These are phyloP conservation scores for Botia kubotai DNA, from an alignment of 2,797 vertebrate species.

Conservation along the genomic window DNA sequence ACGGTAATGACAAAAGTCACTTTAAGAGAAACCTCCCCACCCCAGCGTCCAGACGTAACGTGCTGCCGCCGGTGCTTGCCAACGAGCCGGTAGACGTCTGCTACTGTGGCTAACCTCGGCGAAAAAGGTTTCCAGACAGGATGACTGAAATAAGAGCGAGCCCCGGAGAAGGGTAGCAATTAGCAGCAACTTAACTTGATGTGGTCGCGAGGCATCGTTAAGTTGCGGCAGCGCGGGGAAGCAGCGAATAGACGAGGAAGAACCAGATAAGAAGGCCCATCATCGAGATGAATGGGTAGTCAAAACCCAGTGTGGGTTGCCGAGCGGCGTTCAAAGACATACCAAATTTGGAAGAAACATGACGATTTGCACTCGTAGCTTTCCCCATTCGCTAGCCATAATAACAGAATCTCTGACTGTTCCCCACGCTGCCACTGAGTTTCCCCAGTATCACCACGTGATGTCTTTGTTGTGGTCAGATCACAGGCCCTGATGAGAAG, in stretches of 20 bases:
- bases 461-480: conserved; percentile 80
- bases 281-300: conserved; percentile 70
- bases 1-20: conserved; percentile 20
- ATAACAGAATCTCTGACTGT: conserved; percentile 23
- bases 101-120: conserved; percentile 66
- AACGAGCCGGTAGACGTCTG: conserved; percentile 50
- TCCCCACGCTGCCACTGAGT: conserved; percentile 64
- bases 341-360: conserved; percentile 13
- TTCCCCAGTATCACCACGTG: conserved; percentile 68
- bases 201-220: conserved; percentile 72
- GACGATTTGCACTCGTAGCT: conserved; percentile 42
- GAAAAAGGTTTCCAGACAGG: conserved; percentile 72
- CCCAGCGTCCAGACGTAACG: neutral
- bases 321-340: conserved; percentile 32
- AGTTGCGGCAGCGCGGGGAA: conserved; percentile 64
- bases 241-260: conserved; percentile 34
- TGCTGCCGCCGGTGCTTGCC: neutral
- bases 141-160: conserved; percentile 54
- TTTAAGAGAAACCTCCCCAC: neutral
- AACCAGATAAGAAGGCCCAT: conserved; percentile 55
- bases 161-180: conserved; percentile 52
- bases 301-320: conserved; percentile 63
- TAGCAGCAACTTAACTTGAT: conserved; percentile 63
- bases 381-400: neutral
- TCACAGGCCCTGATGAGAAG: conserved; percentile 78